Evolutionary conservation across 2,113 vertebrate genomes (phyloP).

Genomic region (Progne subis): DNA sequence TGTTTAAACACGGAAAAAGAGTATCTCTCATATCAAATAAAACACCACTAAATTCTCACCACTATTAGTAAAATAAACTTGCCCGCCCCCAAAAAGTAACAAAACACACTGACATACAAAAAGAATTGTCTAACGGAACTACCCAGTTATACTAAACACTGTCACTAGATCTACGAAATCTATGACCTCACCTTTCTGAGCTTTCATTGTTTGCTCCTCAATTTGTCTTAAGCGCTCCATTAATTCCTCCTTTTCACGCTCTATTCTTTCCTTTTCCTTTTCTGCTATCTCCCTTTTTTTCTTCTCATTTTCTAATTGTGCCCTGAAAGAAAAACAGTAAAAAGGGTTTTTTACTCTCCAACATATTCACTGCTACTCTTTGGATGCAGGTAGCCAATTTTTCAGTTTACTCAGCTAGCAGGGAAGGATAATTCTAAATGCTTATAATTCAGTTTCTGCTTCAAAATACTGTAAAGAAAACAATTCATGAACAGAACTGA

Average conservation of each 20-base stretch:
- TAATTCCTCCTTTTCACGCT: slow-evolving; percentile 93
- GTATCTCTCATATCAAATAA: neutral
- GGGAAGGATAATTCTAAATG: neutral
- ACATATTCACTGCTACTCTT: neutral
- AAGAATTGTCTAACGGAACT: neutral
- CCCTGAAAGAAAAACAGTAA: slow-evolving; percentile 72
- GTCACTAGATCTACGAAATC: neutral
- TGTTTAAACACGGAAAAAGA: neutral
- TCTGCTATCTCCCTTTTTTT: slow-evolving; percentile 95
- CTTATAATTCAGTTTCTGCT: neutral
- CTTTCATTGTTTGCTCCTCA: slow-evolving; percentile 93
- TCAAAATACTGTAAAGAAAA: neutral
- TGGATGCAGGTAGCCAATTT: neutral
- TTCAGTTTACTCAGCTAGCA: neutral
- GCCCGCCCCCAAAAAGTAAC: neutral
- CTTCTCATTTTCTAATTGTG: slow-evolving; percentile 97
- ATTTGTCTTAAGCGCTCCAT: slow-evolving; percentile 91
- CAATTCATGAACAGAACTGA: neutral
- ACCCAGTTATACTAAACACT: neutral
- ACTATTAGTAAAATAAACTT: neutral
- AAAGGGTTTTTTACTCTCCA: neutral
- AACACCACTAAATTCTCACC: neutral
- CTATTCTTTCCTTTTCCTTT: slow-evolving; percentile 96
- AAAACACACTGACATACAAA: neutral
- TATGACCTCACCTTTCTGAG: slow-evolving; percentile 87